Evolutionary conservation across 2,888 invertebrate species (phyloP), one percentile per base, ranked within the genome.

Genomic region (Calephelis perditalis): DNA sequence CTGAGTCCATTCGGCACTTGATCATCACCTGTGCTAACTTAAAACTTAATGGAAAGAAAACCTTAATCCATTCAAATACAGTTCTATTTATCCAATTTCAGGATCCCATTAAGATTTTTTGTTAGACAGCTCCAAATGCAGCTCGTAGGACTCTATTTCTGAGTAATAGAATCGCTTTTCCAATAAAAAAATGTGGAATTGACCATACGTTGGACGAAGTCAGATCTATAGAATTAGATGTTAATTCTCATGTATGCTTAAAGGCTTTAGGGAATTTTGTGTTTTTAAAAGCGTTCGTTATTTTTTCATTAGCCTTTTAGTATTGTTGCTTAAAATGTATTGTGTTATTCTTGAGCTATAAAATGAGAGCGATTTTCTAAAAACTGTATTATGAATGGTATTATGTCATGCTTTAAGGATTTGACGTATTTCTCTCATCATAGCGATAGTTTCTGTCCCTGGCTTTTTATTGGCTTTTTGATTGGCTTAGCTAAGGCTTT

Each of bases 171-270:
- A 40, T 40, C 5, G 40, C 40, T 40, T 40, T 40, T 40, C 6
- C 40, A 6, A 40, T 40, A 40, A 40, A 40, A 6, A 8, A 7
- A 7, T 40, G 40, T 7, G 6, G 40, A 40, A 40, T 40, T 40
- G 40, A 8, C 6, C 5, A 40, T 26, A 49, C 49, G 49, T 49
- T 15, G 35, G 11, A 35, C 35, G 10, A 52, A 52, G 52, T 52
- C 9, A 52, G 52, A 35, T 52, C 52, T 10, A 52, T 52, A 10
- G 52, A 52, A 52, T 52, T 35, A 35, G 15, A 52, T 52, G 52
- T 52, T 52, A 26, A 52, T 15, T 52, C 52, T 52, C 52, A 35
- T 52, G 11, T 52, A 26, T 52, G 8, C 8, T 40, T 40, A 40
- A 52, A 15, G 52, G 26, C 52, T 35, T 47, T 47, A 7, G 47